Evolutionary conservation across 1,140 invertebrate genomes (phyloP).

Genomic region (Monochamus saltuarius): DNA sequence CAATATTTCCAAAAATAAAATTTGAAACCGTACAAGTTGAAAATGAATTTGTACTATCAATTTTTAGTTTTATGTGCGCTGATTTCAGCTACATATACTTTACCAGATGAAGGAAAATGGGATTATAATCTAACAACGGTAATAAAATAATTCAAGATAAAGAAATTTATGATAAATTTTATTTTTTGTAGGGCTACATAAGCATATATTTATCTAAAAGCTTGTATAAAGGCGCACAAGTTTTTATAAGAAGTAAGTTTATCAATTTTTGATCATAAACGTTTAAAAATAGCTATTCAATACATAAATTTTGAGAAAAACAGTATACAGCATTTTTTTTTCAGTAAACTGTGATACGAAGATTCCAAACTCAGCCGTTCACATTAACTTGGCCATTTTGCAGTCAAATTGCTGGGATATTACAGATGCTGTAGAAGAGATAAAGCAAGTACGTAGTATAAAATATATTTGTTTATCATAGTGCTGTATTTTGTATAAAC

Average conservation of each 20-base stretch:
- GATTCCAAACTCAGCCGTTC: constrained; percentile 32
- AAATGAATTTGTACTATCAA: no score
- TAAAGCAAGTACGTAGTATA: constrained; percentile 36
- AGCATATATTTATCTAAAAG: constrained; percentile 49
- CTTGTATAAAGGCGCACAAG: constrained; percentile 50
- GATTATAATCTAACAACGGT: constrained; percentile 46
- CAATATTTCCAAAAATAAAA: no score
- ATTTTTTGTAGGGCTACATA: constrained; percentile 39
- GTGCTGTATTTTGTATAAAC: no score
- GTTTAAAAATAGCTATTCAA: neutral
- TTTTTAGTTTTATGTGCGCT: neutral
- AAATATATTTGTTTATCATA: no score
- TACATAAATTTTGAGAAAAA: constrained; percentile 5
- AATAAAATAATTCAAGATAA: constrained; percentile 23
- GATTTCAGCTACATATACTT: constrained; percentile 6
- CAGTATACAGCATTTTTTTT: constrained; percentile 32
- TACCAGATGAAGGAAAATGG: constrained; percentile 53
- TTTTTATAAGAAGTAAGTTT: constrained; percentile 50
- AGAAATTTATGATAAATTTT: constrained; percentile 18
- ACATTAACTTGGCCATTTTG: constrained; percentile 42
- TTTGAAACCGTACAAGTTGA: no score
- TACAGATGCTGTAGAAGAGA: constrained; percentile 30
- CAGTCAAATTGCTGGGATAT: constrained; percentile 46
- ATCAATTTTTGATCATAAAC: constrained; percentile 27
- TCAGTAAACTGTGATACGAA: constrained; percentile 46